phyloP scores from a whole-genome alignment of 1,140 invertebrate genomes.

The Thalassaphorura encarpata region DNA sequence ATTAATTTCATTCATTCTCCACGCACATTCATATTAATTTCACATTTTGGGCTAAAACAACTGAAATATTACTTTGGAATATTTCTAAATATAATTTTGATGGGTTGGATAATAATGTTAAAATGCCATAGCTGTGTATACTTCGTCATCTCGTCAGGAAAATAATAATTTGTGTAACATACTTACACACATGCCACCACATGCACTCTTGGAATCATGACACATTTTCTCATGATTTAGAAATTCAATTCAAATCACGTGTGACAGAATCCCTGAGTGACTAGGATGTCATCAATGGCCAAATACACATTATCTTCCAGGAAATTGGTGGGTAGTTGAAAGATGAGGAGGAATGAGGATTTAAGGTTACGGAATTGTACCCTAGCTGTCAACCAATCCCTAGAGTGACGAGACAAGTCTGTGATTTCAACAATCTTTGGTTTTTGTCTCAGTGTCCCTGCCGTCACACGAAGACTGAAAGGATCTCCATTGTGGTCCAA shows the following conservation, averaged over 20 bases:
- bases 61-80: no score
- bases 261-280: constrained; percentile 30
- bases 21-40: no score
- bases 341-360: constrained; percentile 29
- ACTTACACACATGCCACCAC: no score
- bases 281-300: constrained; percentile 30
- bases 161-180: no score
- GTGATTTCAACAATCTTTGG: constrained; percentile 25
- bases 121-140: no score
- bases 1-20: no score
- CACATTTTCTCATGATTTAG: no score
- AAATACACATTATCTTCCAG: constrained; percentile 23
- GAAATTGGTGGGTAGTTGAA: constrained; percentile 24
- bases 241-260: no score
- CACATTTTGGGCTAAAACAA: no score
- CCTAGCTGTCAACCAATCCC: constrained; percentile 30
- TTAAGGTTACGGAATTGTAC: constrained; percentile 28
- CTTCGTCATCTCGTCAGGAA: no score
- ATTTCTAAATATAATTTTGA: background rate
- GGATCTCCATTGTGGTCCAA: constrained; percentile 12
- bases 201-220: no score
- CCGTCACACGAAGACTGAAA: constrained; percentile 20
- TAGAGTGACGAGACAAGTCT: constrained; percentile 11
- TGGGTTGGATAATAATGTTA: background rate
- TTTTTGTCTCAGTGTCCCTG: constrained; percentile 19